These are phyloP conservation scores for Mugil cephalus DNA, from an alignment of 2,113 vertebrate species.

Conservation along the genomic window DNA sequence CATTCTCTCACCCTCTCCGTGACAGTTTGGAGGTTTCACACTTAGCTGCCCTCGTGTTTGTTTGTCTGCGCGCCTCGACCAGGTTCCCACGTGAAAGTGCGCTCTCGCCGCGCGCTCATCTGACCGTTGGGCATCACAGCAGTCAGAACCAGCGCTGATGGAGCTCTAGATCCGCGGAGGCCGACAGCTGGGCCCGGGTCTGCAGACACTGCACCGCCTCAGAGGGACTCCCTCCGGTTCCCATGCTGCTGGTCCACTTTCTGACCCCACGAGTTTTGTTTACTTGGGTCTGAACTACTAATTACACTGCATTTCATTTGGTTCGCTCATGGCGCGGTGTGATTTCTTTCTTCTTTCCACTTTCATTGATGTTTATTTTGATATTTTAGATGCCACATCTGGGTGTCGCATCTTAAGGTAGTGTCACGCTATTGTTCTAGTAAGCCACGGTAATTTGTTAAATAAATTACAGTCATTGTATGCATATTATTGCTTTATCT, in stretches of 20 bases:
- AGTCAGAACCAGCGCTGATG: conserved; percentile 57
- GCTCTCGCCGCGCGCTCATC: conserved; percentile 55
- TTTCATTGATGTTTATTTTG: conserved; percentile 9
- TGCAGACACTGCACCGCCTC: conserved; percentile 47
- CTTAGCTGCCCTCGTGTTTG: conserved; percentile 79
- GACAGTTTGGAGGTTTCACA: conserved; percentile 86
- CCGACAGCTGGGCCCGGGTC: conserved; percentile 72
- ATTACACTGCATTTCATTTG: conserved; percentile 24
- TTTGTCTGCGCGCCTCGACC: conserved; percentile 73
- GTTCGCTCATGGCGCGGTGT: background rate
- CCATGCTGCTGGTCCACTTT: conserved; percentile 32
- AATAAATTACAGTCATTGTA: conserved; percentile 59
- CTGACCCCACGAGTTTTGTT: conserved; percentile 53
- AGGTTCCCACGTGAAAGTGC: conserved; percentile 87
- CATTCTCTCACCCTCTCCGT: conserved; percentile 64
- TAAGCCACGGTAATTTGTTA: conserved; percentile 58
- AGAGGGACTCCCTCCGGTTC: conserved; percentile 42
- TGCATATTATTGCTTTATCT: conserved; percentile 64
- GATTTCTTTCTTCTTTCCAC: background rate
- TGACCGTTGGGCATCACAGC: conserved; percentile 77
- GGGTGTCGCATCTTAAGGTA: conserved; percentile 16
- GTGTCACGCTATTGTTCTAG: conserved; percentile 28
- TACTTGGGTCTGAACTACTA: conserved; percentile 34
- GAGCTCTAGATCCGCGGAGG: no score
- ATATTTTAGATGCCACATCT: background rate